Evolutionary conservation across 2,888 invertebrate genomes (phyloP).

Genomic region (Plagiodera versicolora): DNA sequence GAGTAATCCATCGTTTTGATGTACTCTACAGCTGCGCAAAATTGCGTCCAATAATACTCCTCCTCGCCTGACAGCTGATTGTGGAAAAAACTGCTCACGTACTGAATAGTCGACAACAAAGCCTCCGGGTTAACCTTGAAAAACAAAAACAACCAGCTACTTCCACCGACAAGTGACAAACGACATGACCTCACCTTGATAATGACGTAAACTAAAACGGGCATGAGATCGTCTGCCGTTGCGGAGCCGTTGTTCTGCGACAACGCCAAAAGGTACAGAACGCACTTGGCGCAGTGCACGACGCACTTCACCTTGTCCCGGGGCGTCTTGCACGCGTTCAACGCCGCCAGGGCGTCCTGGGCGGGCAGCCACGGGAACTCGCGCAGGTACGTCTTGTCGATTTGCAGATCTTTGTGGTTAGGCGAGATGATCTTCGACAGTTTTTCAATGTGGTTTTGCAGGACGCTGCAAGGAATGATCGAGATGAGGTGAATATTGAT

Average conservation of each 20-base stretch:
- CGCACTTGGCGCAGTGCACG: conserved; percentile 85
- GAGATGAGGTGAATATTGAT: too few relatives aligned
- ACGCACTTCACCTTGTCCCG: conserved; percentile 80
- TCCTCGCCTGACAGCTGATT: conserved; percentile 84
- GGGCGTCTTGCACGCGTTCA: conserved; percentile 90
- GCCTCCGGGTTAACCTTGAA: conserved; percentile 89
- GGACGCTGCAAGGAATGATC: conserved; percentile 66
- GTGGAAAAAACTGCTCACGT: conserved; percentile 90
- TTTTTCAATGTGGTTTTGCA: conserved; percentile 86
- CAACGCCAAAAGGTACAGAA: conserved; percentile 90
- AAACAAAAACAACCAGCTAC: too few relatives aligned
- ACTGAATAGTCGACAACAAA: conserved; percentile 92
- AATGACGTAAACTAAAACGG: conserved; percentile 94
- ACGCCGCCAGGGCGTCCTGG: conserved; percentile 83
- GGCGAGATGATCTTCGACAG: conserved; percentile 75
- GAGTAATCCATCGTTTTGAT: conserved; percentile 95
- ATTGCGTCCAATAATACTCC: conserved; percentile 98
- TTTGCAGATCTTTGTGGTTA: conserved; percentile 76
- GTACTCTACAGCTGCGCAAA: conserved; percentile 94
- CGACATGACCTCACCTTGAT: conserved; percentile 88
- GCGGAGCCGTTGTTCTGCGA: conserved; percentile 76
- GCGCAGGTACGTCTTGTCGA: conserved; percentile 80
- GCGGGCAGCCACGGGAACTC: conserved; percentile 97
- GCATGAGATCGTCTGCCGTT: conserved; percentile 94
- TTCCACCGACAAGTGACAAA: background rate